A percentile compares a stretch with the other conserved stretches of the same genome.
Conservation (phyloP, 2,113 vertebrate genomes). For the Isichthys henryi region DNA sequence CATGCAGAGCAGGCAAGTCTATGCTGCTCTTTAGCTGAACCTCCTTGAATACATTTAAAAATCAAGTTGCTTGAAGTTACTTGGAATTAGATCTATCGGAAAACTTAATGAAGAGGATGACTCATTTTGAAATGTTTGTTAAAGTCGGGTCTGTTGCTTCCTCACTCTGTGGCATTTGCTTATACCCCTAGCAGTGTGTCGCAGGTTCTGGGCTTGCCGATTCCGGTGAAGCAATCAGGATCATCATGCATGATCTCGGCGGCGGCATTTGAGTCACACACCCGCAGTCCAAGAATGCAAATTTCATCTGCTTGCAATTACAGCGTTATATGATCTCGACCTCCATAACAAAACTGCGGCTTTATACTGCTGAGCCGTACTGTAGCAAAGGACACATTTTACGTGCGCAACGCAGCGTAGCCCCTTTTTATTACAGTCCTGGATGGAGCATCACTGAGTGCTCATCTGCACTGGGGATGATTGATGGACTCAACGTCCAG, state of each 20-base stretch:
- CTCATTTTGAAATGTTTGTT: not conserved
- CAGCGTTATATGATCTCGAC: constrained; percentile 3
- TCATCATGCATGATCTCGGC: not conserved
- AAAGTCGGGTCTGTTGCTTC: not conserved
- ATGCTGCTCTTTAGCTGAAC: not conserved
- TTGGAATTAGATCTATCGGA: not conserved
- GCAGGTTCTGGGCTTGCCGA: not conserved
- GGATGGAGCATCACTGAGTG: not conserved
- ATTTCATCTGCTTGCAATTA: constrained; percentile 11
- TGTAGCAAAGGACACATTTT: constrained; percentile 7
- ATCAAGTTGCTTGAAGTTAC: not conserved
- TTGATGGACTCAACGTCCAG: not conserved
- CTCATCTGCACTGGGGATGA: not conserved
- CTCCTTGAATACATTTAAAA: not conserved
- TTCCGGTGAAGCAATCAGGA: not conserved
- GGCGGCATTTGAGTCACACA: not conserved
- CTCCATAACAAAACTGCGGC: not conserved
- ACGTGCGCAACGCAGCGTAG: not conserved
- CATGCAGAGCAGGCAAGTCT: not conserved
- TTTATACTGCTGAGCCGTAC: not conserved
- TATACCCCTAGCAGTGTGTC: not conserved
- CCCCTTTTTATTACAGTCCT: not conserved
- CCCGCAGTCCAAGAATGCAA: constrained; percentile 9
- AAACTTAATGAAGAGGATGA: not conserved
- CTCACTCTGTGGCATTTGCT: not conserved